Conservation (phyloP, 2,888 invertebrate genomes). For the Diaphora mendica region DNA sequence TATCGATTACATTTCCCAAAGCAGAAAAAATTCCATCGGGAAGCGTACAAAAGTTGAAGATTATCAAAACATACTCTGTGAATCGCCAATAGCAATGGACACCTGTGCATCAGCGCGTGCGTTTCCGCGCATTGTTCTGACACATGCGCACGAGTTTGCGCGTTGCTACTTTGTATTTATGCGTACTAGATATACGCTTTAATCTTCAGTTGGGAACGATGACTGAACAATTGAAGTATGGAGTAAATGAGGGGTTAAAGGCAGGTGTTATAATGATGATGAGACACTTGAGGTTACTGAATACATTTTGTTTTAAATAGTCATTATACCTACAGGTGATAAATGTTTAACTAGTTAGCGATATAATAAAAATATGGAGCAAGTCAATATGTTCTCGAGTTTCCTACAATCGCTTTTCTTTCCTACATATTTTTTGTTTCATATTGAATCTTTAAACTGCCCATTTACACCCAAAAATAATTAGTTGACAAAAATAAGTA, state of each 20-base stretch:
- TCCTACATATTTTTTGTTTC: too few relatives aligned
- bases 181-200: constrained; percentile 30
- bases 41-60: constrained; percentile 30
- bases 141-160: constrained; percentile 19
- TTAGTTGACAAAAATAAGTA: too few relatives aligned
- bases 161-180: constrained; percentile 32
- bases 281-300: constrained; percentile 3
- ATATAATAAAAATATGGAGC: too few relatives aligned
- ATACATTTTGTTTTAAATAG: background rate
- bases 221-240: constrained; percentile 31
- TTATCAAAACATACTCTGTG: constrained; percentile 47
- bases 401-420: too few relatives aligned
- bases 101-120: constrained; percentile 56
- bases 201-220: constrained; percentile 40
- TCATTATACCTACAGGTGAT: background rate
- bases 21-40: constrained; percentile 6
- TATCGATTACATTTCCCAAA: background rate
- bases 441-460: too few relatives aligned
- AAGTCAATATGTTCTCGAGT: background rate
- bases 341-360: background rate
- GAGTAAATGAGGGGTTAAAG: constrained; percentile 2
- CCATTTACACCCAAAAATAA: too few relatives aligned
- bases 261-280: constrained; percentile 9
- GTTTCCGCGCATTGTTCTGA: constrained; percentile 68
- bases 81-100: constrained; percentile 52